Base-by-base conservation (phyloP, 2,888 invertebrate genomes). In the Cosmia pyralina region DNA sequence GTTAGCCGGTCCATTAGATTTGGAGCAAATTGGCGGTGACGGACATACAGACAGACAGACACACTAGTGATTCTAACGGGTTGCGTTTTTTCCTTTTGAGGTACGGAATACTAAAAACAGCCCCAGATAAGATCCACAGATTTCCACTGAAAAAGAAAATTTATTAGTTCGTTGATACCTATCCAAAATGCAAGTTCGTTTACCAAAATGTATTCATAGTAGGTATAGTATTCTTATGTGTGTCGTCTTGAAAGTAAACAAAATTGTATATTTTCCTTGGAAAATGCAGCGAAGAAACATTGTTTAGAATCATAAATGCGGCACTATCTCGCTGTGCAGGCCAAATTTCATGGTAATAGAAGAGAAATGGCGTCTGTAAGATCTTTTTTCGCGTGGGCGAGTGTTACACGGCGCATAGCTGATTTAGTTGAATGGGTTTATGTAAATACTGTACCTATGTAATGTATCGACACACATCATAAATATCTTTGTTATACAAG, bases 391-490 rank as follows among this genome's bases (percentile, higher is more conserved):
- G 68, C 59, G 50, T 66, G 62, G 55, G 34, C 17, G n/a, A 44
- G 41, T 38, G n/a, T 69, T 65, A 57, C 46, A 59, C 67, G 19
- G 70, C 50, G 34, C 59, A 68, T 48, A 73, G 22, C 41, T 73
- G 72, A 28, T 28, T 28, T 28, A 28, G 1, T 3, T 28, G 28
- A 77, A 82, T 71, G 59, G 76, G 66, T 77, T 73, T 82, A 82
- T 82, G 83, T 83, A 77, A 80, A 80, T 79, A 82, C 46, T 48
- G 69, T 58, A 63, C 73, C 59, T 79, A 82, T 65, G 60, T 74
- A 70, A 76, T 58, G 66, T 76, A 82, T 70, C 66, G 66, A 72
- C 67, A 75, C 64, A 71, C 71, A 66, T 75, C 58, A 78, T 75
- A 70, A 55, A 67, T 62, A 62, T 71, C 53, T 69, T 67, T 50